Conservation (phyloP, 2,113 vertebrate genomes). For the Naja naja region DNA sequence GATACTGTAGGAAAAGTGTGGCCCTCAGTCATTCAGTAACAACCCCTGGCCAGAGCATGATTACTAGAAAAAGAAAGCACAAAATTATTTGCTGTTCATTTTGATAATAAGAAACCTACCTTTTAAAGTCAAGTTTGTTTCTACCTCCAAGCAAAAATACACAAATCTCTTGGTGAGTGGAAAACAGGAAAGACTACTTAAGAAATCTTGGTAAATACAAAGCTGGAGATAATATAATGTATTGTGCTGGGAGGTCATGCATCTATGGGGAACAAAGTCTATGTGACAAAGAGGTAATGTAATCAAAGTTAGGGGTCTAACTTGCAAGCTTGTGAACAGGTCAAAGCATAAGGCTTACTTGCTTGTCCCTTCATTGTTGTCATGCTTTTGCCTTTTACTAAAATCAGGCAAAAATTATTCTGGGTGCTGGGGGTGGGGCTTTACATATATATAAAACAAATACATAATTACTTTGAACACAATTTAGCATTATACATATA, state of each 20-base stretch:
- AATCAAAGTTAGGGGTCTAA: neutral
- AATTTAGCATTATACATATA: neutral
- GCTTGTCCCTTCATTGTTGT: neutral
- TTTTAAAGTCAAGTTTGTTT: neutral
- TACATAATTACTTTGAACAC: neutral
- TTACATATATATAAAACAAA: neutral
- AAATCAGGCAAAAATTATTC: neutral
- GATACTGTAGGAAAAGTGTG: neutral
- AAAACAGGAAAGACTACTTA: neutral
- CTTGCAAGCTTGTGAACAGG: neutral
- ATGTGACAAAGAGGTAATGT: neutral
- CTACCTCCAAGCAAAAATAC: neutral
- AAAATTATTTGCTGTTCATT: neutral
- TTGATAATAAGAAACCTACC: neutral
- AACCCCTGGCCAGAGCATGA: neutral
- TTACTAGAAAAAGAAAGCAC: neutral
- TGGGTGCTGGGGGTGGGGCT: neutral
- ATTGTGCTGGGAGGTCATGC: neutral
- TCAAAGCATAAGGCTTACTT: neutral
- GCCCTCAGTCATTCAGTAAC: neutral
- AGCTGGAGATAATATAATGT: neutral
- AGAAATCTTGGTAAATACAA: neutral
- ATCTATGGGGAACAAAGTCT: neutral
- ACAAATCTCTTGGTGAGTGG: neutral
- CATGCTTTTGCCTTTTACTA: neutral